Evolutionary conservation across 2,113 vertebrate genomes (phyloP).

Genomic region (Microcebus griseorufus): DNA sequence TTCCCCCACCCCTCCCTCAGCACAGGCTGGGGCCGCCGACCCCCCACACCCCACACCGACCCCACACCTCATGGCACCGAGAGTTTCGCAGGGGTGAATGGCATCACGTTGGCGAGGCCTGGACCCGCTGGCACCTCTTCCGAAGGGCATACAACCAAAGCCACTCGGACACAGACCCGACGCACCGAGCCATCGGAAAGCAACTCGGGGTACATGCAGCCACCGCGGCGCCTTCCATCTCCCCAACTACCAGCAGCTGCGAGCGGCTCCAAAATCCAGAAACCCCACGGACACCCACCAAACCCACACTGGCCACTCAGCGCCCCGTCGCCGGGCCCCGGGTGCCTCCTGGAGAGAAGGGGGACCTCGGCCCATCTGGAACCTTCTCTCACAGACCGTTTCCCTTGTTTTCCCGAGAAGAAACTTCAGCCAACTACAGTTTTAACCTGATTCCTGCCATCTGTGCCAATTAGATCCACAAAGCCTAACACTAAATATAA

Average conservation of each 20-base stretch:
- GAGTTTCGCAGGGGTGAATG: accelerated
- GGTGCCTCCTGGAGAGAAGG: neutral
- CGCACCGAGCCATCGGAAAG: neutral
- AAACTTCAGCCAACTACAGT: neutral
- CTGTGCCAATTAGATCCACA: neutral
- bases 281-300: neutral
- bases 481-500: neutral
- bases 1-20: too few species aligned
- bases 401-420: neutral
- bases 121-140: neutral
- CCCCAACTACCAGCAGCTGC: neutral
- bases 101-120: too few species aligned
- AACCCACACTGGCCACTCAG: accelerated
- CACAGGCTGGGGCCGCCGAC: neutral
- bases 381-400: neutral
- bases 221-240: neutral
- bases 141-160: accelerated
- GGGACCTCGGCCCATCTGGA: neutral
- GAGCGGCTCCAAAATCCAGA: accelerated
- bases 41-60: too few species aligned
- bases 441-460: too few species aligned
- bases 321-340: accelerated
- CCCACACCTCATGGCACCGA: neutral
- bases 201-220: accelerated
- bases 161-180: neutral